These are phyloP conservation scores for Prunella strophiata DNA, from an alignment of 2,797 vertebrate genomes.

Conservation along the genomic window DNA sequence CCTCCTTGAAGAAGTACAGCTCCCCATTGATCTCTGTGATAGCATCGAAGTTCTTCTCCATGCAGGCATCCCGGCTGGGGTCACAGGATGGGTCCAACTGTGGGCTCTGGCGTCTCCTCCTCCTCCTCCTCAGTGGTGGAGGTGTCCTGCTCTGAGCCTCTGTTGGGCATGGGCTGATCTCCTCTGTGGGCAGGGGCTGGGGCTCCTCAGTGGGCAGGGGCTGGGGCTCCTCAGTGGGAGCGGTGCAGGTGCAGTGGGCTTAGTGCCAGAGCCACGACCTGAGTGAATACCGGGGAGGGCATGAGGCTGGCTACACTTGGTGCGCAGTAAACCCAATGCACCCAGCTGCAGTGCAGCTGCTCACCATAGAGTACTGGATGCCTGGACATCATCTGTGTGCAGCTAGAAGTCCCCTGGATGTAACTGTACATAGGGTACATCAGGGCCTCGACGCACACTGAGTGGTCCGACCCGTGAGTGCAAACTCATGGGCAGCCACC, in stretches of 20 bases:
- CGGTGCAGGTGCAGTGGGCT: conserved; percentile 75
- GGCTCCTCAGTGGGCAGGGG: neutral
- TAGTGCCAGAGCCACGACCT: conserved; percentile 79
- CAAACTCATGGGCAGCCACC: conserved; percentile 97
- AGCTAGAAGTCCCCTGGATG: conserved; percentile 83
- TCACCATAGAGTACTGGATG: conserved; percentile 94
- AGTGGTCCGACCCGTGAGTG: conserved; percentile 91
- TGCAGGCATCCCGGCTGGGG: conserved; percentile 80
- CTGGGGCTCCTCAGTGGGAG: conserved; percentile 56
- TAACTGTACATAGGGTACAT: conserved; percentile 98
- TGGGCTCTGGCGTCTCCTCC: neutral
- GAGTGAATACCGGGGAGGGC: neutral
- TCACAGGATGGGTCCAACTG: conserved; percentile 54
- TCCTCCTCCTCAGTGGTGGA: conserved; percentile 39
- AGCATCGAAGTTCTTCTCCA: conserved; percentile 81
- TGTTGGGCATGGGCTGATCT: neutral
- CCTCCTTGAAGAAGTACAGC: conserved; percentile 90
- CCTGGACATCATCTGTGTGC: conserved; percentile 86
- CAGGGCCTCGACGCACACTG: conserved; percentile 88
- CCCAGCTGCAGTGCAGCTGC: neutral
- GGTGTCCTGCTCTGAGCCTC: conserved; percentile 38
- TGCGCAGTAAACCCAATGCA: neutral
- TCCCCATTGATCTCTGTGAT: conserved; percentile 84
- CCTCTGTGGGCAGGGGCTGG: neutral
- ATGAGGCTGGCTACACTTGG: neutral